Evolutionary conservation across 2,888 invertebrate species (phyloP), one percentile per base, ranked within the genome.

Genomic region (Bedellia somnulentella): DNA sequence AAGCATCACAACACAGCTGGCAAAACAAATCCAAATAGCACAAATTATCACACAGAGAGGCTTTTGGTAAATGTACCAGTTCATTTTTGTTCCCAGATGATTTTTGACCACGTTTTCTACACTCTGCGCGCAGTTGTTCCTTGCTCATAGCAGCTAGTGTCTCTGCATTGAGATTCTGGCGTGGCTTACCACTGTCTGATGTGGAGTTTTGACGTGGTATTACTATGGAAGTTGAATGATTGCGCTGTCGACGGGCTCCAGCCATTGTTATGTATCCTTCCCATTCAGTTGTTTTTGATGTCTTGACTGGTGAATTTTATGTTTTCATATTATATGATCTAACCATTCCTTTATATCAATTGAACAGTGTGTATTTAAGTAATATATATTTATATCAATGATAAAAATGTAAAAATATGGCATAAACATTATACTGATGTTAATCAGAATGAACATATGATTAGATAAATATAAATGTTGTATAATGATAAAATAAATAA

Each of bases 41-140:
- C 56, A 64, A 49, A n/a, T n/a, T n/a, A n/a, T n/a, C n/a, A n/a
- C n/a, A n/a, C n/a, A n/a, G n/a, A n/a, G n/a, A n/a, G n/a, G n/a
- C n/a, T n/a, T n/a, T n/a, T n/a, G n/a, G n/a, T n/a, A n/a, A n/a
- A n/a, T n/a, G n/a, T 85, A 85, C 85, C 85, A 85, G 78, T 76
- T 85, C 84, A 43, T 73, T 78, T 68, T 84, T 85, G 76, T 81
- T 85, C 56, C 85, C 85, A 39, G 81, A 76, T 27, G 81, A 79
- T 54, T 83, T 83, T 58, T 83, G 83, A 42, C 85, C 85, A 47
- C 84, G 63, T 67, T 81, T 82, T 43, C 83, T 75, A 73, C 84
- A 83, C 56, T 85, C 84, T 33, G 70, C 67, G 46, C 84, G 81
- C 40, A 85, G 75, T 54, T 85, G 84, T 52, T 85, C 83, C 75